A percentile compares a stretch with the other conserved stretches of the same genome.
These are phyloP conservation scores for Ptychadena robeensis DNA, from an alignment of 2,797 vertebrate species.

Conservation along the genomic window DNA sequence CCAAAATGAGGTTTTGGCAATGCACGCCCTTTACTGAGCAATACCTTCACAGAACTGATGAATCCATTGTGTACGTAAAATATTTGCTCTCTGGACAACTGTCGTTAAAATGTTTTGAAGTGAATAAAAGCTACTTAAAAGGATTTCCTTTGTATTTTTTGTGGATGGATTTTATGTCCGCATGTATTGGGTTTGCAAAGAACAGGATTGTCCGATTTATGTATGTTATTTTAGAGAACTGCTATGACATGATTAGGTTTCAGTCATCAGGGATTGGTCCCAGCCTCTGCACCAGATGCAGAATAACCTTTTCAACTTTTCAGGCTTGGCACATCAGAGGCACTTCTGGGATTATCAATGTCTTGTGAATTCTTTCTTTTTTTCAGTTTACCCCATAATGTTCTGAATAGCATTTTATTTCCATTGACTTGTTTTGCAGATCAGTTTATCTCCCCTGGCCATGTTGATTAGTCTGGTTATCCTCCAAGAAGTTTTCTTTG, in stretches of 20 bases:
- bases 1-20: too few relatives aligned
- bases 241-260: background rate
- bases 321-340: background rate
- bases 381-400: too few relatives aligned
- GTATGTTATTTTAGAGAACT: background rate
- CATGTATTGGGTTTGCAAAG: background rate
- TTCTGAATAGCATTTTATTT: background rate
- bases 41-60: too few relatives aligned
- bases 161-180: background rate
- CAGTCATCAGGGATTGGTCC: background rate
- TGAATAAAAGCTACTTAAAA: too few relatives aligned
- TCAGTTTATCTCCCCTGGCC: too few relatives aligned
- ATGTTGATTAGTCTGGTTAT: background rate
- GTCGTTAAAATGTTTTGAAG: too few relatives aligned
- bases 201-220: background rate
- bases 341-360: background rate
- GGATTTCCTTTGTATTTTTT: background rate
- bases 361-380: background rate
- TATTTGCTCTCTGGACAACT: too few relatives aligned
- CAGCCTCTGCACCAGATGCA: background rate
- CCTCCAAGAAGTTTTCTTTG: background rate
- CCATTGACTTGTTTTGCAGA: too few relatives aligned
- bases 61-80: too few relatives aligned
- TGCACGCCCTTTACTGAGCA: too few relatives aligned
- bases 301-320: constrained; percentile 7